These are phyloP conservation scores for Cynopterus brachyotis DNA, from an alignment of 2,113 vertebrate genomes.

Conservation along the genomic window DNA sequence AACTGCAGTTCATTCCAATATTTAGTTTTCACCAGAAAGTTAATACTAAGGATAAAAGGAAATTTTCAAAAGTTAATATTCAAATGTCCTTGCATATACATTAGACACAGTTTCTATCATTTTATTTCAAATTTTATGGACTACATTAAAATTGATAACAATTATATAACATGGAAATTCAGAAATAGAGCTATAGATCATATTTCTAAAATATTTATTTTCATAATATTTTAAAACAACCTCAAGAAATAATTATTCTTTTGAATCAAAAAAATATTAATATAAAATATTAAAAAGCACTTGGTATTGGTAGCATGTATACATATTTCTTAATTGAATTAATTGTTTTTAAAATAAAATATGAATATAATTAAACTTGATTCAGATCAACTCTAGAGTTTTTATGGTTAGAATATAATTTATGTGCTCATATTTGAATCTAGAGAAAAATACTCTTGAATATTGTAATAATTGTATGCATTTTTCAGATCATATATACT, in stretches of 20 bases:
- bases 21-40: conserved; percentile 66
- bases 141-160: conserved; percentile 53
- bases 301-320: neutral
- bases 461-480: neutral
- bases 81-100: conserved; percentile 73
- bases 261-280: conserved; percentile 54
- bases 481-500: neutral
- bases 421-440: conserved; percentile 15
- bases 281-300: neutral
- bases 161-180: conserved; percentile 64
- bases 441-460: conserved; percentile 35
- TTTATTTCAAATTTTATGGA: conserved; percentile 64
- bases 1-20: conserved; percentile 41
- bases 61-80: conserved; percentile 73
- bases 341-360: neutral
- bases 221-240: neutral
- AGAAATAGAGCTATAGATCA: conserved; percentile 56
- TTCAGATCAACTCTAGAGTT: neutral
- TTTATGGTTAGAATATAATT: conserved; percentile 10
- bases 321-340: conserved; percentile 53
- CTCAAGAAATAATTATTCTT: neutral
- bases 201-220: conserved; percentile 66
- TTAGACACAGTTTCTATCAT: conserved; percentile 58
- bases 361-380: neutral
- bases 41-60: conserved; percentile 66